phyloP scores from a whole-genome alignment of 2,888 invertebrate genomes.

The Gandaritis pyraliata region DNA sequence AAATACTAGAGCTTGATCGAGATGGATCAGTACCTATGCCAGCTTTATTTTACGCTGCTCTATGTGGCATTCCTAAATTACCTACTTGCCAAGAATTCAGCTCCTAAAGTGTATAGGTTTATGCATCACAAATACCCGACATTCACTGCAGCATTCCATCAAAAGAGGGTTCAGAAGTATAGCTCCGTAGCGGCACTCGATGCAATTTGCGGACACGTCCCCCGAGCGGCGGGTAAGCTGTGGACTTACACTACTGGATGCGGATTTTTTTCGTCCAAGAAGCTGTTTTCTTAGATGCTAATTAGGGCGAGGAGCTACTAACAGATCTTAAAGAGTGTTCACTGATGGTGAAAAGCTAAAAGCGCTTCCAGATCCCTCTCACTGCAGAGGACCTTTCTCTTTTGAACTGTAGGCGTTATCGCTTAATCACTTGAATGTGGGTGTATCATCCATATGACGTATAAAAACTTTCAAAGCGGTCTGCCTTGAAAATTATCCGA shows the following conservation, averaged over 20 bases:
- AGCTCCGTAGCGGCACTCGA: slow-evolving; percentile 25
- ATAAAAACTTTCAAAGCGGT: no score
- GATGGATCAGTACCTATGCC: background rate
- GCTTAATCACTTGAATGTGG: no score
- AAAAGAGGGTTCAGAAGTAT: slow-evolving; percentile 15
- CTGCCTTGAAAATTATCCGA: background rate
- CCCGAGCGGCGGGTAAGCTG: slow-evolving; percentile 6
- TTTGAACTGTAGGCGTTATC: no score
- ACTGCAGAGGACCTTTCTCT: no score
- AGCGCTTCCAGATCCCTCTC: no score
- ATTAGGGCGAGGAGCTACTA: no score
- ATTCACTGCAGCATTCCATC: slow-evolving; percentile 17
- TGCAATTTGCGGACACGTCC: slow-evolving; percentile 36
- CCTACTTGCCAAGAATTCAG: background rate
- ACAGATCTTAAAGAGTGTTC: no score
- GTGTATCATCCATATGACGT: no score
- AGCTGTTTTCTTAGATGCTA: no score
- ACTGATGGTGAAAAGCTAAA: no score
- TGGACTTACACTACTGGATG: slow-evolving; percentile 12
- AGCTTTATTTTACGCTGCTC: background rate
- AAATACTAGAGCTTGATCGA: no score
- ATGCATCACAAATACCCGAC: slow-evolving; percentile 8
- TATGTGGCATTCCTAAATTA: background rate
- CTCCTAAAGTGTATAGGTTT: slow-evolving; percentile 5
- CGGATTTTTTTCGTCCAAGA: background rate